Evolutionary conservation across 2,797 vertebrate genomes (phyloP).

Genomic region (Hydrophis major): DNA sequence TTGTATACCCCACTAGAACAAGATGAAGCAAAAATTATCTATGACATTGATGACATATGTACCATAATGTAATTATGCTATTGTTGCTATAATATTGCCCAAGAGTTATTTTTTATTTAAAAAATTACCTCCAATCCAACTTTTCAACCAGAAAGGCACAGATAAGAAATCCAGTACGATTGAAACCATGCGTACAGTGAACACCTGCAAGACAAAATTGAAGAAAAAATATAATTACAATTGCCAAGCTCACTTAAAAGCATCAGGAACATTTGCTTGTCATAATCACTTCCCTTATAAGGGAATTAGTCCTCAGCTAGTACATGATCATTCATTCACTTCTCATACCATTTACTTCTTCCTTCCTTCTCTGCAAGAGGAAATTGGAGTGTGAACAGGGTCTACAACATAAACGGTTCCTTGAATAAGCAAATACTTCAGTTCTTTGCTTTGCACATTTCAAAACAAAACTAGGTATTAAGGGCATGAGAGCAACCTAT

Average conservation of each 20-base stretch:
- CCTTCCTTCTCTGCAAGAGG: not conserved
- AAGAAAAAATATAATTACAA: not conserved
- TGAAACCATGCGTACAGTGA: constrained; percentile 98
- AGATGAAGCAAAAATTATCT: constrained; percentile 6
- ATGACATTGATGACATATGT: not conserved
- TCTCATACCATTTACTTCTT: not conserved
- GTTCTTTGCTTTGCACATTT: not conserved
- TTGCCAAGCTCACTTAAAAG: constrained; percentile 15
- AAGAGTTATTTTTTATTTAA: not conserved
- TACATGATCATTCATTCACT: not conserved
- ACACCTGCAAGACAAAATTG: constrained; percentile 81
- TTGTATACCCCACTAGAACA: not conserved
- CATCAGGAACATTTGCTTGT: not conserved
- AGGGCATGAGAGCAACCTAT: not conserved
- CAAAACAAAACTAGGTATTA: not conserved
- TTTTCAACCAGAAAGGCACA: constrained; percentile 98
- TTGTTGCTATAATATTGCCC: not conserved
- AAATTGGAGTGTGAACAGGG: not conserved
- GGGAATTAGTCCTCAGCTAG: not conserved
- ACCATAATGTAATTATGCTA: not conserved
- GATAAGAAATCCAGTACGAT: constrained; percentile 95
- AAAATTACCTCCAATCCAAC: constrained; percentile 96
- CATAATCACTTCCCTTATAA: not conserved
- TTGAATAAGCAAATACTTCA: not conserved
- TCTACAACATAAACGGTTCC: not conserved